These are phyloP conservation scores for Microtus pennsylvanicus DNA, from an alignment of 2,113 vertebrate genomes.

Conservation along the genomic window DNA sequence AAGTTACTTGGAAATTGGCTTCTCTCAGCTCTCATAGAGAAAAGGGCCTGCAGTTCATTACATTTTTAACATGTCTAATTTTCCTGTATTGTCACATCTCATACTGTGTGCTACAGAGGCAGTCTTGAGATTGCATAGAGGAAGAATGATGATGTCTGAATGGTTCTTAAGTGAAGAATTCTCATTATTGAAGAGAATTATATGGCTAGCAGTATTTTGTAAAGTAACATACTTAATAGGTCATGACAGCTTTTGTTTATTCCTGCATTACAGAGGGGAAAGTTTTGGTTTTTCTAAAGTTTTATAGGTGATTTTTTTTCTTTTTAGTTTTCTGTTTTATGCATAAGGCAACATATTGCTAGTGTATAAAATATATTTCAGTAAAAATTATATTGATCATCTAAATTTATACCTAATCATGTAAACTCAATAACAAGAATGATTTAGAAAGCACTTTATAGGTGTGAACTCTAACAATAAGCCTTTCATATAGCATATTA, in stretches of 20 bases:
- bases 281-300: constrained; percentile 82
- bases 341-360: constrained; percentile 65
- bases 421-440: constrained; percentile 61
- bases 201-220: constrained; percentile 71
- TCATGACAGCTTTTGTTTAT: constrained; percentile 74
- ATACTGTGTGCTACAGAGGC: constrained; percentile 62
- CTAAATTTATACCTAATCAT: constrained; percentile 53
- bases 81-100: neutral
- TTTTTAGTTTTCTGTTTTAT: constrained; percentile 64
- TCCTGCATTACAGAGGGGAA: constrained; percentile 79
- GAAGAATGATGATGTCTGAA: constrained; percentile 65
- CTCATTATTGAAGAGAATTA: constrained; percentile 71
- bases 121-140: constrained; percentile 59
- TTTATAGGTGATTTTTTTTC: constrained; percentile 79
- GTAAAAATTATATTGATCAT: constrained; percentile 79
- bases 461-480: constrained; percentile 59
- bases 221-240: constrained; percentile 64
- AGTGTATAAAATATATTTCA: constrained; percentile 66
- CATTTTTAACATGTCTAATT: neutral
- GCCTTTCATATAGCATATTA: constrained; percentile 50
- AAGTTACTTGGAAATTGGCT: constrained; percentile 53
- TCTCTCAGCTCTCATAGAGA: constrained; percentile 52
- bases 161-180: constrained; percentile 64
- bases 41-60: constrained; percentile 65
- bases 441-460: constrained; percentile 66